Conservation (phyloP, 1,140 invertebrate species). For the Brachionus asplanchnoidis region DNA sequence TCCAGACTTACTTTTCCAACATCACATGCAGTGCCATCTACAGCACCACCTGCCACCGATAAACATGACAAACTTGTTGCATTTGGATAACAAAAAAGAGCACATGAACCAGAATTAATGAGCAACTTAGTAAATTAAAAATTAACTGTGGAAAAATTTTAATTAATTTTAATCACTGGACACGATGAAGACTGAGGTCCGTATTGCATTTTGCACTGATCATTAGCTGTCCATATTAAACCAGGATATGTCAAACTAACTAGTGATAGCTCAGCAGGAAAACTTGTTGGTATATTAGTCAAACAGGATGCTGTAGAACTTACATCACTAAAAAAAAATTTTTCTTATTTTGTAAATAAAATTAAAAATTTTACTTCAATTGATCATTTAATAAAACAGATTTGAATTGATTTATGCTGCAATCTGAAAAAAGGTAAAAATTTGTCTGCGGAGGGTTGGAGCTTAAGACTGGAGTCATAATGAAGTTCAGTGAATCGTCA, state of each 20-base stretch:
- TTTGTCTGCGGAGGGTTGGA: background rate
- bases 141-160: background rate
- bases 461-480: background rate
- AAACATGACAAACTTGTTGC: background rate
- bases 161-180: background rate
- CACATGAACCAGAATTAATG: background rate
- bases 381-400: background rate
- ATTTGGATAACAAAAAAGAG: background rate
- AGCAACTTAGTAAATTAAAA: background rate
- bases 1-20: background rate
- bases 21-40: constrained; percentile 9
- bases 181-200: background rate
- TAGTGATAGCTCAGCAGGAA: background rate
- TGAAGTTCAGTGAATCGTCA: background rate
- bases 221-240: background rate
- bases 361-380: background rate
- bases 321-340: background rate
- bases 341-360: background rate
- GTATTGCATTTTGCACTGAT: constrained; percentile 4
- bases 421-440: background rate
- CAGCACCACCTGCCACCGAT: background rate
- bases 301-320: background rate
- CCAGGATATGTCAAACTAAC: background rate
- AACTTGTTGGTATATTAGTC: background rate
- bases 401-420: background rate